Conservation (phyloP, 2,797 vertebrate species). For the Pangasius larnaudii region DNA sequence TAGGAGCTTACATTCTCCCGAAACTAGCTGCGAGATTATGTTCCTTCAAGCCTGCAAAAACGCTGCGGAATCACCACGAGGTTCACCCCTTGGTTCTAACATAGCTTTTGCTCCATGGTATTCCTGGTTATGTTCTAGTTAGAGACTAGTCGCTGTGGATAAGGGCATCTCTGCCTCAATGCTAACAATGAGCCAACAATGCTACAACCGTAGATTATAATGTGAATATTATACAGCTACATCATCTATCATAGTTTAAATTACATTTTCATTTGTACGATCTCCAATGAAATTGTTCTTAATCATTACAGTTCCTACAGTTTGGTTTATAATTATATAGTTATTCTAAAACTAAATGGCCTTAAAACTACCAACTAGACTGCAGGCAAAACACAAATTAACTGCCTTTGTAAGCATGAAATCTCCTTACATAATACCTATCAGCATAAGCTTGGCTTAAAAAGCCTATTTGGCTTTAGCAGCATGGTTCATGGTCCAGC, state of each 20-base stretch:
- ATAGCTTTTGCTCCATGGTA: neutral
- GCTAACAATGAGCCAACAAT: too few relatives aligned
- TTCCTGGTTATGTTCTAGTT: neutral
- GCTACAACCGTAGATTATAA: neutral
- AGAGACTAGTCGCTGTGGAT: too few relatives aligned
- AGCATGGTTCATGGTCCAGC: neutral
- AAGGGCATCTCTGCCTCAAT: too few relatives aligned
- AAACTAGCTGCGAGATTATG: too few relatives aligned
- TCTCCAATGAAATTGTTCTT: neutral
- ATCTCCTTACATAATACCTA: slow-evolving; percentile 10
- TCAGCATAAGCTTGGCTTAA: neutral
- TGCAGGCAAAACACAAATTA: slow-evolving; percentile 12
- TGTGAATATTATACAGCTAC: neutral
- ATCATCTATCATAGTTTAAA: neutral
- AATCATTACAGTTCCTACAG: neutral
- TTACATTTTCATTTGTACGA: neutral
- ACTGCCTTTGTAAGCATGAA: slow-evolving; percentile 6
- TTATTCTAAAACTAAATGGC: neutral
- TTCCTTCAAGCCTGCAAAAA: too few relatives aligned
- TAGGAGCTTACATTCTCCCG: neutral
- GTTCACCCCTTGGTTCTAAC: neutral
- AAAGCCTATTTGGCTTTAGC: slow-evolving; percentile 5
- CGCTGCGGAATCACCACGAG: too few relatives aligned
- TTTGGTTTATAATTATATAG: neutral
- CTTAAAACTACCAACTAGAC: neutral